Base-by-base conservation (phyloP, 2,888 invertebrate species). In the Trissolcus brochymenae region DNA sequence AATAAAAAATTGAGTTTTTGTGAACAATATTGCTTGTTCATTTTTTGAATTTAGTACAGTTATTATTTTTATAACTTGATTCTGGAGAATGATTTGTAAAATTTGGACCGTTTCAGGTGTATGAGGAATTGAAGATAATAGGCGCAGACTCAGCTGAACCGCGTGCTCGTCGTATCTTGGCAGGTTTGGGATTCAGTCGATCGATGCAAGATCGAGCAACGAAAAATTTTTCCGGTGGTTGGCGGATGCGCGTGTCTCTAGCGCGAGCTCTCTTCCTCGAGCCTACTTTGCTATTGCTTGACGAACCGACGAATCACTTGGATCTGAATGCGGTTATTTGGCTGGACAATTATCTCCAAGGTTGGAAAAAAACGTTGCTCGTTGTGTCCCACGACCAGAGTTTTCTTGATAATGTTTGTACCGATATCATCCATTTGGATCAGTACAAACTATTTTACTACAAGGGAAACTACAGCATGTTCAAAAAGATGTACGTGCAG, bases 321-420 rank as follows among this genome's bases (percentile, higher is more conserved):
- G 99, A 99, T 92, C 92, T 99, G 72, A 99, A 99, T 87, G 99
- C 99, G 80, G 99, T 99, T 59, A 99, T 99, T 92, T 99, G 99
- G 99, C 92, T 99, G 68, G 99, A 99, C 88, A 99, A 99, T 89
- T 99, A 99, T 88, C 91, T 99, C 19, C 98, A 99, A 91, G 93
- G 93, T 2, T 99, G 99, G 99, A 99, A 99, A 90, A 99, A 99
- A 88, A 99, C 99, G 0, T 90, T 99, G 2, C 90, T 99, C 35
- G 95, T 99, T 73, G 99, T 99, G 11, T 99, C 99, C 84, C 99
- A 99, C 93, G 99, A 99, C 92, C 99, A 99, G 91, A 98, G 98
- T 81, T 99, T 99, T 91, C 93, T 99, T 84, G 99, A 99, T 89
- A 99, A 99, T 87, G 98, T 99, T 3, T 99, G 99, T 90, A 98